Base-by-base conservation (phyloP, 2,113 vertebrate genomes). In the Aleadryas rufinucha region DNA sequence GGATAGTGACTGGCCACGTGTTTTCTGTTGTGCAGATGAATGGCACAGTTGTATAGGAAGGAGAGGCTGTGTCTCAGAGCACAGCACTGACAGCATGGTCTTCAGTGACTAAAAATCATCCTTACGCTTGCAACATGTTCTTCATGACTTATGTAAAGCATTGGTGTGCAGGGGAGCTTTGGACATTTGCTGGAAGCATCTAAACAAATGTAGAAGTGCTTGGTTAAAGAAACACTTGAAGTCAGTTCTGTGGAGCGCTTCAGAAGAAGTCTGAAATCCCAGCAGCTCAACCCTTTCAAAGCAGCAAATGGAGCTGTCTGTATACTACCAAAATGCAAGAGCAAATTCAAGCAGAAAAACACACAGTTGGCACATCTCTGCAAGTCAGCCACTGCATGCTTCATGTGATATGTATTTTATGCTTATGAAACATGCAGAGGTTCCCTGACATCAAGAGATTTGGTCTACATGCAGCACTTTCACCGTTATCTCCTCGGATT, bases 1-100 rank as follows among this genome's bases (percentile, higher is more conserved):
- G 59, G 59, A 12, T 11, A 42, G 72, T 0, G 7, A 39, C 16
- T 19, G 44, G 56, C 49, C 59, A 6, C 10, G 4, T 76, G 57
- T 13, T 50, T 66, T n/a, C 37, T 33, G 7, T 21, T n/a, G 65
- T 37, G 78, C 37, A 14, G 70, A 33, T 0, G 5, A 57, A 56
- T 5, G 50, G 70, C 63, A 49, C 17, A 5, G 28, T 18, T 3
- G 1, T 1, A 0, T 1, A 28, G 87, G 30, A 74, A 61, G 30
- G 33, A 50, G 78, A 90, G 92, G 23, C 68, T 22, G 1, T n/a
- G 31, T 35, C 39, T 90, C 82, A 63, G 70, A 85, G 41, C 45
- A 9, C 13, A 8, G 35, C 1, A 2, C 66, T 80, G 30, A 3
- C n/a, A 45, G 14, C 30, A 6, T 6, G 23, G 14, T n/a, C 49